Conservation (phyloP, 2,797 vertebrate genomes). For the Phataginus tetradactyla region DNA sequence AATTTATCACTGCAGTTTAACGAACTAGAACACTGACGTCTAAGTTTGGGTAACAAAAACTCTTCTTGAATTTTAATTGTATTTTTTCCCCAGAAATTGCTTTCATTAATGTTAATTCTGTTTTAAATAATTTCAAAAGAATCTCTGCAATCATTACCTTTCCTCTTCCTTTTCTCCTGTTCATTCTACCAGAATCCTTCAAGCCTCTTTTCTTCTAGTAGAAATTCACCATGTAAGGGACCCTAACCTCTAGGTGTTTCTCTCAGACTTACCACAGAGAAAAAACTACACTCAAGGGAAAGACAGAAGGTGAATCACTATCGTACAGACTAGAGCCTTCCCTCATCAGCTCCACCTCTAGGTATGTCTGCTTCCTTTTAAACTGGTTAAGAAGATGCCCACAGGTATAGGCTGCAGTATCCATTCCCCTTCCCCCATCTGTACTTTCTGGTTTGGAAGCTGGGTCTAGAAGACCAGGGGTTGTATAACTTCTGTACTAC, state of each 20-base stretch:
- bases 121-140: slow-evolving; percentile 25
- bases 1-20: not conserved
- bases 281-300: not conserved
- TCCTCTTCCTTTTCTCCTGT: not conserved
- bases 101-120: not conserved
- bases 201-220: not conserved
- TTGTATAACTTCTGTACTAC: not conserved
- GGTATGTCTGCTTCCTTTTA: not conserved
- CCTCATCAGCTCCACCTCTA: not conserved
- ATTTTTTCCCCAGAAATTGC: not conserved
- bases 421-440: not conserved
- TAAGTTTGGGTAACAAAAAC: not conserved
- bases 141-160: not conserved
- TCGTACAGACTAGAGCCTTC: not conserved
- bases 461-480: not conserved
- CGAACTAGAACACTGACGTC: not conserved
- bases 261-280: not conserved
- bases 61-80: not conserved
- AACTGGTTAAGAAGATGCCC: not conserved
- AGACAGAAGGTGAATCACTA: not conserved
- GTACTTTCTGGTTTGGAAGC: not conserved
- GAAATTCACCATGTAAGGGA: not conserved
- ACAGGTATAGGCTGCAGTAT: not conserved
- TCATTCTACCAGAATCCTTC: not conserved
- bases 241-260: not conserved